A percentile compares a stretch with the other conserved stretches of the same genome.
These are phyloP conservation scores for Spodoptera frugiperda DNA, from an alignment of 1,140 invertebrate genomes.

Conservation along the genomic window DNA sequence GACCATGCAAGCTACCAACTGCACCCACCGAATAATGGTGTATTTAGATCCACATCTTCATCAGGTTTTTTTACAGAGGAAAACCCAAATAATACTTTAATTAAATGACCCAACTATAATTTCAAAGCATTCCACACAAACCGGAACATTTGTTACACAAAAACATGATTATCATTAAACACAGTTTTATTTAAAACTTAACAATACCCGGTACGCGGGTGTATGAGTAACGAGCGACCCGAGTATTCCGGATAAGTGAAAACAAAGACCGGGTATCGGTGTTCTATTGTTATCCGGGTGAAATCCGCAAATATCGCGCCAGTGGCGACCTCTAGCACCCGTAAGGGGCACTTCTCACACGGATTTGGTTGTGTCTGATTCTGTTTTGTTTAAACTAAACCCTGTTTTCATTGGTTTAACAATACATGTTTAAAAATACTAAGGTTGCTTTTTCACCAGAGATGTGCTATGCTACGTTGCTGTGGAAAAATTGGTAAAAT, in stretches of 20 bases:
- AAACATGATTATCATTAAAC: constrained; percentile 7
- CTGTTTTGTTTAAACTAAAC: neutral
- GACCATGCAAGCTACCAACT: too few relatives aligned
- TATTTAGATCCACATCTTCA: too few relatives aligned
- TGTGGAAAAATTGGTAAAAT: too few relatives aligned
- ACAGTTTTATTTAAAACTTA: constrained; percentile 18
- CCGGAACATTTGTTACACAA: neutral
- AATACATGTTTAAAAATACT: neutral
- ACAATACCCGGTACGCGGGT: constrained; percentile 5
- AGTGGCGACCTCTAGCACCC: constrained; percentile 21
- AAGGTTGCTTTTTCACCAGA: too few relatives aligned
- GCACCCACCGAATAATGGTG: too few relatives aligned
- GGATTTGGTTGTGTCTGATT: constrained; percentile 6
- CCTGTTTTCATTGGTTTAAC: neutral
- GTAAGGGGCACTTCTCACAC: neutral
- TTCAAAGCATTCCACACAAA: neutral
- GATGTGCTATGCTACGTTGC: too few relatives aligned
- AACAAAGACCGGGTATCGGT: constrained; percentile 65
- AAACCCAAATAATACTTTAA: too few relatives aligned
- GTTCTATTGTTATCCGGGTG: constrained; percentile 62
- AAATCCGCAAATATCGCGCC: constrained; percentile 59
- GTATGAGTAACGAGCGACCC: constrained; percentile 37
- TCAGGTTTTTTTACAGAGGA: too few relatives aligned
- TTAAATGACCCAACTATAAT: neutral
- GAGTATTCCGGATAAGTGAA: constrained; percentile 67